phyloP scores from a whole-genome alignment of 2,797 vertebrate genomes.

The Gallirallus australis region DNA sequence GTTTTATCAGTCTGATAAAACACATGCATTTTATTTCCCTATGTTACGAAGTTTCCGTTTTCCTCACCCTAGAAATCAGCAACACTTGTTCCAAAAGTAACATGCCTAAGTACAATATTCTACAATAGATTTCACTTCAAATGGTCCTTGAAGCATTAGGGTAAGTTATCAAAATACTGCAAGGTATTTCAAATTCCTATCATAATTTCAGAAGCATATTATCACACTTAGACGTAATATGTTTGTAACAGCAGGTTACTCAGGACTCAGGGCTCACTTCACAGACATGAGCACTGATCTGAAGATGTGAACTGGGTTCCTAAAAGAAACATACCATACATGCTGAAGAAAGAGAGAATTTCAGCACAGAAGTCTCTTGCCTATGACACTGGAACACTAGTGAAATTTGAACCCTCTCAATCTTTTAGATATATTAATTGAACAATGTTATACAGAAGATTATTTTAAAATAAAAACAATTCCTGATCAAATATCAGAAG shows the following conservation, averaged over 20 bases:
- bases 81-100: not conserved
- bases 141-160: not conserved
- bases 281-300: not conserved
- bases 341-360: not conserved
- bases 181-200: not conserved
- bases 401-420: not conserved
- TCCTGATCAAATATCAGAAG: not conserved
- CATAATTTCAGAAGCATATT: not conserved
- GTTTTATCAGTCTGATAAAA: not conserved
- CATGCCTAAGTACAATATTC: fast-evolving
- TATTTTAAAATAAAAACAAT: not conserved
- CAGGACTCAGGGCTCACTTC: not conserved
- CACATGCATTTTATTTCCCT: not conserved
- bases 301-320: not conserved
- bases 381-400: not conserved
- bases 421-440: not conserved
- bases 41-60: not conserved
- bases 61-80: not conserved
- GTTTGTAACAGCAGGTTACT: not conserved
- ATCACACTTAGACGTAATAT: not conserved
- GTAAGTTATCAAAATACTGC: not conserved
- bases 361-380: not conserved
- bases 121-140: not conserved
- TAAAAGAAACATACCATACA: not conserved
- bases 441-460: not conserved